Percentiles rank a stretch among this genome's conserved stretches.
phyloP scores from a whole-genome alignment of 2,888 invertebrate species.

The Nysson spinosus region DNA sequence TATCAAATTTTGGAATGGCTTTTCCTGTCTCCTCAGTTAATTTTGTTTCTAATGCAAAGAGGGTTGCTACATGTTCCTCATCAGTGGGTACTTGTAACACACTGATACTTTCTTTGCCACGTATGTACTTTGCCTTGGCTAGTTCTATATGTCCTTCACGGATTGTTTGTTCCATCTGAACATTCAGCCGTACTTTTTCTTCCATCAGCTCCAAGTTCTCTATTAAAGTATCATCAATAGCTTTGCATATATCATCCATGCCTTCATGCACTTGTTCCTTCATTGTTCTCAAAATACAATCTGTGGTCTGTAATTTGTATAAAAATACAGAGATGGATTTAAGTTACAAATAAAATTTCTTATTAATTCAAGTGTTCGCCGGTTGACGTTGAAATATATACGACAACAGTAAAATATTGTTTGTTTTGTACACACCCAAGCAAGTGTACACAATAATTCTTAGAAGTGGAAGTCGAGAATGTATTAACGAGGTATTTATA shows the following conservation, averaged over 20 bases:
- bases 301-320: constrained; percentile 12
- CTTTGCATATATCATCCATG: constrained; percentile 78
- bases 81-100: constrained; percentile 85
- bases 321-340: too few relatives aligned
- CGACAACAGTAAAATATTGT: too few relatives aligned
- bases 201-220: constrained; percentile 86
- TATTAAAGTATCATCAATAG: constrained; percentile 85
- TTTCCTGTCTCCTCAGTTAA: constrained; percentile 69
- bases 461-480: too few relatives aligned
- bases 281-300: not conserved
- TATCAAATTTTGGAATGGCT: constrained; percentile 65
- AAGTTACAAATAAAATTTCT: too few relatives aligned
- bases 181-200: constrained; percentile 83
- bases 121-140: constrained; percentile 88
- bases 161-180: constrained; percentile 84
- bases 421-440: too few relatives aligned
- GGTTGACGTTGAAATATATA: too few relatives aligned
- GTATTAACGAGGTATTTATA: too few relatives aligned
- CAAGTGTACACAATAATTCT: too few relatives aligned
- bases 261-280: constrained; percentile 51
- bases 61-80: constrained; percentile 65
- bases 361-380: too few relatives aligned
- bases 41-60: constrained; percentile 72
- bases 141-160: constrained; percentile 85
- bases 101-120: constrained; percentile 87